Base-by-base conservation (phyloP, 2,888 invertebrate species). In the Melanotus villosus region DNA sequence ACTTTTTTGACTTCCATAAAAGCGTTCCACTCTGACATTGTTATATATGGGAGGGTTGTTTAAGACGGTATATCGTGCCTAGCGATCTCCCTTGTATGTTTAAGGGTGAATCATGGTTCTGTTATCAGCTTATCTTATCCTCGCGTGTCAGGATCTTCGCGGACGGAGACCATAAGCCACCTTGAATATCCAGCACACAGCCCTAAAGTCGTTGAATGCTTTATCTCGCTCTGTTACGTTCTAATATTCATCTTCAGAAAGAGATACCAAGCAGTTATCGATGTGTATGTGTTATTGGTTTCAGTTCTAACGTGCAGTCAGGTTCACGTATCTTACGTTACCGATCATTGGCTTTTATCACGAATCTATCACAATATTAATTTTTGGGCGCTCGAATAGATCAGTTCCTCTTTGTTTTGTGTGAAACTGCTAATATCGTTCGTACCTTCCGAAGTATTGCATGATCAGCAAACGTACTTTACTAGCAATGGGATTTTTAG, bases 111-210 rank as follows among this genome's bases (percentile, higher is more conserved):
- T 78, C 77, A 78, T 76, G 75, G 76, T 74, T 72, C 70, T 72
- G 73, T 75, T 78, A 78, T 78, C 77, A 75, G 77, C 73, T 76
- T 77, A 78, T 78, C 78, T 78, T 75, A 77, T 76, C 75, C 73
- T 78, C 71, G 78, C 78, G 78, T 78, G 78, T 76, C 74, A 73
- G 73, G 74, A 77, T 78, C 74, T 77, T 74, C 73, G 71, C 73
- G 70, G 70, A 73, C 71, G 68, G 68, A 75, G 73, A 68, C 73
- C 73, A 67, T 75, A 76, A 75, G 75, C 78, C 73, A 76, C 76
- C 74, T 76, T 71, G 57, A 65, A 73, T 72, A 74, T 72, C 62
- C 72, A 69, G 68, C 72, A 59, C 38, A 50, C n/a, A 45, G 26
- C 18, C 18, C 47, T 41, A 14, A 54, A 56, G 47, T 65, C 65